Percentiles rank a stretch among this genome's conserved stretches.
Conservation (phyloP, 2,888 invertebrate genomes). For the Ectropis crepuscularia region DNA sequence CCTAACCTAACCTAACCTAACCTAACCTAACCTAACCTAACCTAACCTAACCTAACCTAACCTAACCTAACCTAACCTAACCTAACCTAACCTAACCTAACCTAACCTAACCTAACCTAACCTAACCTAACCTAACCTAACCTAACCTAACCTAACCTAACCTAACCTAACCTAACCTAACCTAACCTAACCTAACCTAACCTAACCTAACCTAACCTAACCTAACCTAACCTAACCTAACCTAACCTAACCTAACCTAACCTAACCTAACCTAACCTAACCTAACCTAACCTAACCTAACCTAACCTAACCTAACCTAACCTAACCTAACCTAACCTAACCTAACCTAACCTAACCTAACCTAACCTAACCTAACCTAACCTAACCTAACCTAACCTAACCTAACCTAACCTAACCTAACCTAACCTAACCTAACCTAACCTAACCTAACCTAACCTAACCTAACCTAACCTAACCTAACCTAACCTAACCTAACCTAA, state of each 20-base stretch:
- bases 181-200: too few relatives aligned
- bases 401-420: slow-evolving; percentile 29
- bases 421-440: slow-evolving; percentile 24
- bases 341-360: slow-evolving; percentile 31
- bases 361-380: slow-evolving; percentile 32
- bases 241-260: slow-evolving; percentile 32
- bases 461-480: slow-evolving; percentile 47
- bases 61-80: too few relatives aligned
- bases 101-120: too few relatives aligned
- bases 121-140: slow-evolving; percentile 34
- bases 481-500: slow-evolving; percentile 45
- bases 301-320: slow-evolving; percentile 5
- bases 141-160: slow-evolving; percentile 32
- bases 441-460: slow-evolving; percentile 26
- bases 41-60: too few relatives aligned
- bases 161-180: slow-evolving; percentile 17
- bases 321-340: slow-evolving; percentile 34
- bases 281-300: too few relatives aligned
- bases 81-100: too few relatives aligned
- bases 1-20: too few relatives aligned
- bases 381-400: slow-evolving; percentile 18
- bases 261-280: slow-evolving; percentile 30
- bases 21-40: too few relatives aligned
- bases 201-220: slow-evolving; percentile 36
- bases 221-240: slow-evolving; percentile 33